Evolutionary conservation across 2,888 invertebrate species (phyloP).

Genomic region (Zhuqinia jingwanae): DNA sequence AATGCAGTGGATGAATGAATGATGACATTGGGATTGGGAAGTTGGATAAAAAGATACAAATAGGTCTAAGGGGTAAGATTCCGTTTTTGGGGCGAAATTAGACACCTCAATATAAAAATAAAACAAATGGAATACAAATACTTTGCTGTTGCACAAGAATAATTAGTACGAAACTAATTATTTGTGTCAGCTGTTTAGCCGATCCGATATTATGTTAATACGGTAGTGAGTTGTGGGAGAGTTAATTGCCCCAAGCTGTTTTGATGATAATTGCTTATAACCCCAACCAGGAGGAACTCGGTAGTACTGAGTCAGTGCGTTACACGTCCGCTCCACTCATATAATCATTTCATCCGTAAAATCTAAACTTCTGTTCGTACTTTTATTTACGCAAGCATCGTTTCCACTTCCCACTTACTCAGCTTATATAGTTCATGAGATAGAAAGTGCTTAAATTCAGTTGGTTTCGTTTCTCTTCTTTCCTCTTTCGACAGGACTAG

Average conservation of each 20-base stretch:
- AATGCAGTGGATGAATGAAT: too few relatives aligned
- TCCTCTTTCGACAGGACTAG: constrained; percentile 30
- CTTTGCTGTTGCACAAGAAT: too few relatives aligned
- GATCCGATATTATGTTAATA: not conserved
- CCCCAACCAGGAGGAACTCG: not conserved
- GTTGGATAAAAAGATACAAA: too few relatives aligned
- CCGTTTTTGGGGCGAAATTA: not conserved
- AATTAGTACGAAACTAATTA: not conserved
- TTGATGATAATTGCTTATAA: constrained; percentile 27
- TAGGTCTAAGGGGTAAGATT: not conserved
- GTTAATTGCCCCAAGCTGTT: not conserved
- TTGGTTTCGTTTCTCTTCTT: not conserved
- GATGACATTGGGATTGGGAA: too few relatives aligned
- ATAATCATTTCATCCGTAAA: not conserved
- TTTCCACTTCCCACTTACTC: not conserved
- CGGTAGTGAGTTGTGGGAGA: not conserved
- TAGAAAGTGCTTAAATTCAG: constrained; percentile 4
- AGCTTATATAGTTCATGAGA: not conserved
- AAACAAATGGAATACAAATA: not conserved
- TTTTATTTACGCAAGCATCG: too few relatives aligned
- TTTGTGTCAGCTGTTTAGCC: not conserved
- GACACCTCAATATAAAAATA: not conserved
- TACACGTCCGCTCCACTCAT: too few relatives aligned
- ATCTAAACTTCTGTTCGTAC: too few relatives aligned
- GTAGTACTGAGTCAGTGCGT: too few relatives aligned